Evolutionary conservation across 2,888 invertebrate species (phyloP), one percentile per base, ranked within the genome.

Genomic region (Dorcus hopei): DNA sequence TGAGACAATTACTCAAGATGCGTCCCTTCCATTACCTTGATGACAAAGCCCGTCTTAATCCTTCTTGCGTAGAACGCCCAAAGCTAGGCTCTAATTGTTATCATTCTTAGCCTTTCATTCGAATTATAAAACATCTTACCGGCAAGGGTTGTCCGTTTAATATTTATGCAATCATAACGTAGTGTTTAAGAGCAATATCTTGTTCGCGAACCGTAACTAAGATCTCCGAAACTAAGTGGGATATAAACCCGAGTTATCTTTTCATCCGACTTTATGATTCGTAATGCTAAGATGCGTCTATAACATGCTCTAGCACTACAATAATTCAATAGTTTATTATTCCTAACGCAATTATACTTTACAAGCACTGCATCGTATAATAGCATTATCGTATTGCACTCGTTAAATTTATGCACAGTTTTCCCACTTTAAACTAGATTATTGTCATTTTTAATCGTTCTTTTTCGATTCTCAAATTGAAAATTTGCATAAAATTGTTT

Each of bases 21-120:
- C 69, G 71, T 70, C 73, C 73, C 75, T 74, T 76, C 75, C 76
- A 77, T 77, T 77, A 77, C 76, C 76, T 76, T 76, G 76, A 76
- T 76, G 77, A 77, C 76, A 76, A 76, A 76, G 75, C 74, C 19
- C 70, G 69, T 74, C 73, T 75, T 76, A 77, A 77, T 76, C 74
- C 72, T 69, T 70, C 70, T 68, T 70, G 71, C 64, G 70, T 68
- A 68, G 68, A 69, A 63, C 65, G 71, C 72, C 70, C 65, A 67
- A 62, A 68, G 73, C 68, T 65, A 65, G 69, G 65, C 68, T 72
- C 72, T 77, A 77, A 76, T 77, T 77, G 77, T 77, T 76, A 73
- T 74, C 76, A 74, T 76, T 77, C 74, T 72, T 70, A 69, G 67
- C 67, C 62, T 62, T 62, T 61, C 59, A 61, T 64, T 62, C 59